Conservation (phyloP, 2,113 vertebrate genomes). For the Tiliqua scincoides region DNA sequence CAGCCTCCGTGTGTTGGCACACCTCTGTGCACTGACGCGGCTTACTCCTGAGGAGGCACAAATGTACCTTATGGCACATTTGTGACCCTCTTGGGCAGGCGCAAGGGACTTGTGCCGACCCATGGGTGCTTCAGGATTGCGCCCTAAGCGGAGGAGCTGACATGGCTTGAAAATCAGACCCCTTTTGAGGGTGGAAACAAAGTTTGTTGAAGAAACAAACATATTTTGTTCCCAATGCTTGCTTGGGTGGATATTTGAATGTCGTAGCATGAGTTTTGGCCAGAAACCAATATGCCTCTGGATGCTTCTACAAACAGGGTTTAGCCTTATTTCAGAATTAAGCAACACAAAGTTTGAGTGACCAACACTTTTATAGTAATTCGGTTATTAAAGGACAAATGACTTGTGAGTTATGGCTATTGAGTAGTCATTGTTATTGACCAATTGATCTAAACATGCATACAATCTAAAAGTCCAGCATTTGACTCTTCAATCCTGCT, state of each 20-base stretch:
- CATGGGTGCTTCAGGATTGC: no score
- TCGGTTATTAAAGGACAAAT: slow-evolving; percentile 4
- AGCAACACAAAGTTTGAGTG: not conserved
- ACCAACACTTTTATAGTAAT: not conserved
- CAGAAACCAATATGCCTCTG: not conserved
- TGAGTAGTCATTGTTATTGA: not conserved
- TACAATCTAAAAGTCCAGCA: not conserved
- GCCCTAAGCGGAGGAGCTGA: not conserved
- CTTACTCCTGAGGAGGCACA: no score
- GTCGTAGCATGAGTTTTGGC: not conserved
- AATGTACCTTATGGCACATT: no score
- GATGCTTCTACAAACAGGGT: not conserved
- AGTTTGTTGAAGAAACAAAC: not conserved
- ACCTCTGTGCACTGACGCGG: no score
- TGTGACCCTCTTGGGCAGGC: no score
- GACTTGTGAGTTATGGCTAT: not conserved
- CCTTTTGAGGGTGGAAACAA: not conserved
- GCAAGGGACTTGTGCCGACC: no score
- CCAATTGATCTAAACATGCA: not conserved
- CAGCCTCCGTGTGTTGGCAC: no score
- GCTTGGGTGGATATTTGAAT: not conserved
- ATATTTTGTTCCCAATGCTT: not conserved
- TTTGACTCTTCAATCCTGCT: not conserved
- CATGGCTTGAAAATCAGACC: not conserved
- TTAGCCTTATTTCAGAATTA: not conserved